Evolutionary conservation across 2,797 vertebrate species (phyloP).

Genomic region (Diceros bicornis): DNA sequence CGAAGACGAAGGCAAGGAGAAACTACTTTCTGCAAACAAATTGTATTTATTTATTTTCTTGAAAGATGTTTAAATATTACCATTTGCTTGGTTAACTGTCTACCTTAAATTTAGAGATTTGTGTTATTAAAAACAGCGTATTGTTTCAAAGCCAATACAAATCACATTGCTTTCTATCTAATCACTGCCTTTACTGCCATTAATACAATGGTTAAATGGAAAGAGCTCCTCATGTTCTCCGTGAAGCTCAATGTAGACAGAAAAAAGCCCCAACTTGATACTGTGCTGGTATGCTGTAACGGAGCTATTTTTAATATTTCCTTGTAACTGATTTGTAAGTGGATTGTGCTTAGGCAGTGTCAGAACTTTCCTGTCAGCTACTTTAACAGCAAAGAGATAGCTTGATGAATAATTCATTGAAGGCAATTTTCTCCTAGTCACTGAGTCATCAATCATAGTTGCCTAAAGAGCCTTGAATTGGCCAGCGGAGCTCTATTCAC

Average conservation of each 20-base stretch:
- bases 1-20: not conserved
- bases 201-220: slow-evolving; percentile 89
- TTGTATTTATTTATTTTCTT: slow-evolving; percentile 86
- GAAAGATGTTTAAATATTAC: slow-evolving; percentile 87
- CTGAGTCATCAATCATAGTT: slow-evolving; percentile 97
- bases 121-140: slow-evolving; percentile 87
- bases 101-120: slow-evolving; percentile 88
- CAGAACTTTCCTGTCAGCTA: slow-evolving; percentile 97
- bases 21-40: slow-evolving; percentile 81
- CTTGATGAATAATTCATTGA: slow-evolving; percentile 97
- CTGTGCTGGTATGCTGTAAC: slow-evolving; percentile 92
- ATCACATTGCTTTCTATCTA: slow-evolving; percentile 90
- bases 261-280: slow-evolving; percentile 93
- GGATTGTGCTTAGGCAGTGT: slow-evolving; percentile 97
- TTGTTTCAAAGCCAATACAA: slow-evolving; percentile 91
- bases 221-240: slow-evolving; percentile 91
- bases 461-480: slow-evolving; percentile 95
- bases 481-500: slow-evolving; percentile 93
- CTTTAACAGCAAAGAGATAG: slow-evolving; percentile 97
- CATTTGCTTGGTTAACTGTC: slow-evolving; percentile 86
- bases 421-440: slow-evolving; percentile 97
- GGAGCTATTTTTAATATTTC: slow-evolving; percentile 97
- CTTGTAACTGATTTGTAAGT: slow-evolving; percentile 97
- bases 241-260: slow-evolving; percentile 91
- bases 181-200: slow-evolving; percentile 91